Base-by-base conservation (phyloP, 2,888 invertebrate genomes). In the Melanchra persicariae region DNA sequence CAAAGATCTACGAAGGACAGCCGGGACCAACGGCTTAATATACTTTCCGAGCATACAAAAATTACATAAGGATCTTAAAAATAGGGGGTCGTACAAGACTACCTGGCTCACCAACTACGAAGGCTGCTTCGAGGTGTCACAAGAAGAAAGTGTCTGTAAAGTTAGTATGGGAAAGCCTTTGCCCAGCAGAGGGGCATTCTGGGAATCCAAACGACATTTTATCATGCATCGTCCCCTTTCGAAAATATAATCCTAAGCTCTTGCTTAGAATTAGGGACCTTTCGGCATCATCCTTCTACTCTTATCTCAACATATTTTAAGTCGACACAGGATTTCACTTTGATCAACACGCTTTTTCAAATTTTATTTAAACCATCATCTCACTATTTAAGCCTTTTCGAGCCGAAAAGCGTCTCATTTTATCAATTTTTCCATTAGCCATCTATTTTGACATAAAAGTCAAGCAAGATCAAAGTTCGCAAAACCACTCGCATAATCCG, bases 401-500 rank as follows among this genome's bases (percentile, higher is more conserved):
- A 7, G 26, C 5, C 26, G 19, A 12, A 37, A 1, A 1, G 9
- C 17, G 3, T 10, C 5, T 26, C 10, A 15, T 45, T 45, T 45
- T 45, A 45, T 7, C 22, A 2, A 24, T 59, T 4, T 4, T 43
- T 26, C 8, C 34, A 8, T 34, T 7, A 30, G 9, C 6, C 17
- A 37, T 37, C 0, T 1, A 54, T 3, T 26, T 64, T 26, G 8
- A 24, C 24, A n/a, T 15, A 58, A 63, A 54, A 6, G 0, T 24
- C 26, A 59, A 43, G 0, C 19, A 62, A 65, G 43, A 68, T 66
- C 68, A 72, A 61, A 77, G 26, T 73, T 40, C 24, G 17, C 60
- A 57, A 61, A 61, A 30, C 34, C 30, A 12, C 34, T 37, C 22
- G 1, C 12, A 60, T 72, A 37, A 26, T 63, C 19, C 54, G n/a